Evolutionary conservation across 2,113 vertebrate genomes (phyloP).

Genomic region (Australoheros scitulus): DNA sequence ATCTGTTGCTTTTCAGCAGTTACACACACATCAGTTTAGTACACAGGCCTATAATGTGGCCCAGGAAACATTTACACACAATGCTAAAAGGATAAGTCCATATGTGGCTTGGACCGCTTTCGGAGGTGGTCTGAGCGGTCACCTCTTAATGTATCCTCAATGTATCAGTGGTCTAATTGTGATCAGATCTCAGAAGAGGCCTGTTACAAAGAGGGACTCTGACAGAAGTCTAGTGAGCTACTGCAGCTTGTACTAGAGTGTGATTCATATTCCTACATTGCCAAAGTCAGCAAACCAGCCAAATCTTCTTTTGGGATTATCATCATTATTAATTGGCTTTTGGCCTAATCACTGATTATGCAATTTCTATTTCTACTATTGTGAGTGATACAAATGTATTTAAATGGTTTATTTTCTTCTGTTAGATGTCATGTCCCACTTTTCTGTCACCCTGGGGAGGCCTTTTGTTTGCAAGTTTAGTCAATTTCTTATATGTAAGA

Average conservation of each 20-base stretch:
- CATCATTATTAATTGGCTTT: slow-evolving; percentile 58
- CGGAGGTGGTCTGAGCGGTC: not conserved
- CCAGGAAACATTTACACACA: not conserved
- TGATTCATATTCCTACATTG: slow-evolving; percentile 48
- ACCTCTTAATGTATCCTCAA: not conserved
- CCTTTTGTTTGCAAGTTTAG: not conserved
- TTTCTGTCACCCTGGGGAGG: not conserved
- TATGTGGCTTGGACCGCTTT: not conserved
- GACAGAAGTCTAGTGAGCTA: slow-evolving; percentile 25
- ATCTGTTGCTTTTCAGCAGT: slow-evolving; percentile 1
- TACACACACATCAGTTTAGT: not conserved
- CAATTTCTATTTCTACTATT: not conserved
- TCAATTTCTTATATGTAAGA: not conserved
- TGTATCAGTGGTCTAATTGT: not conserved
- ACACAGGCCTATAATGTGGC: not conserved
- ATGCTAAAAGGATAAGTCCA: not conserved
- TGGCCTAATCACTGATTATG: slow-evolving; percentile 37
- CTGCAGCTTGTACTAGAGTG: slow-evolving; percentile 5
- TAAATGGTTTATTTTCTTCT: not conserved
- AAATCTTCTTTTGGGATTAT: slow-evolving; percentile 73
- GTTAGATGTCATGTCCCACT: not conserved
- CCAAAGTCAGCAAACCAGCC: slow-evolving; percentile 62
- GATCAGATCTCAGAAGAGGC: not conserved
- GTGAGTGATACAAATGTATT: not conserved
- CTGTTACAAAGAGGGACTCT: not conserved